phyloP scores from a whole-genome alignment of 2,888 invertebrate genomes.

The Cephus nigrinus region DNA sequence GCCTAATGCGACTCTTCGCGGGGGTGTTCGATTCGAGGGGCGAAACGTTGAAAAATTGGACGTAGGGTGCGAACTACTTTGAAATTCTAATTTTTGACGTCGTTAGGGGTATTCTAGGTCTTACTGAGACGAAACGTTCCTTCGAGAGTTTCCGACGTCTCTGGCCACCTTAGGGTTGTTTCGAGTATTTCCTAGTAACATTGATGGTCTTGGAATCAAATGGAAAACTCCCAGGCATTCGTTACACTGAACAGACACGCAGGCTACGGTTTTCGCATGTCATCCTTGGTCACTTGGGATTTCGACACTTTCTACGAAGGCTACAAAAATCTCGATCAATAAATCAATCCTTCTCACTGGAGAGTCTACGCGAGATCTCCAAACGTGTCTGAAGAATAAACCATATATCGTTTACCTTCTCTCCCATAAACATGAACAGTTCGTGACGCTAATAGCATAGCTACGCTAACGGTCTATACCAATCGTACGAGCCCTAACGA shows the following conservation, averaged over 20 bases:
- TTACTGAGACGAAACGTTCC: neutral
- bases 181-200: neutral
- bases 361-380: neutral
- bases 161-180: neutral
- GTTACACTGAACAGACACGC: neutral
- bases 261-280: neutral
- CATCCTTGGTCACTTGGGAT: neutral
- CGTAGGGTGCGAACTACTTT: neutral
- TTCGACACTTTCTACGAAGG: neutral
- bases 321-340: neutral
- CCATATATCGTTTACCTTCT: neutral
- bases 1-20: too few relatives aligned
- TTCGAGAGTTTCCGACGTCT: neutral
- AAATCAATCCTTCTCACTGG: neutral
- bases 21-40: neutral
- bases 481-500: neutral
- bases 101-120: neutral
- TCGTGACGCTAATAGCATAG: too few relatives aligned
- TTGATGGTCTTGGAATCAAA: neutral
- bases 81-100: neutral
- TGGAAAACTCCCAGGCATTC: neutral
- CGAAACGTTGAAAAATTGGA: neutral
- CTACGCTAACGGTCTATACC: neutral
- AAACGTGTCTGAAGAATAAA: neutral
- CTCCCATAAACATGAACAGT: neutral